Evolutionary conservation across 2,113 vertebrate species (phyloP).

Genomic region (Hymenochirus boettgeri): DNA sequence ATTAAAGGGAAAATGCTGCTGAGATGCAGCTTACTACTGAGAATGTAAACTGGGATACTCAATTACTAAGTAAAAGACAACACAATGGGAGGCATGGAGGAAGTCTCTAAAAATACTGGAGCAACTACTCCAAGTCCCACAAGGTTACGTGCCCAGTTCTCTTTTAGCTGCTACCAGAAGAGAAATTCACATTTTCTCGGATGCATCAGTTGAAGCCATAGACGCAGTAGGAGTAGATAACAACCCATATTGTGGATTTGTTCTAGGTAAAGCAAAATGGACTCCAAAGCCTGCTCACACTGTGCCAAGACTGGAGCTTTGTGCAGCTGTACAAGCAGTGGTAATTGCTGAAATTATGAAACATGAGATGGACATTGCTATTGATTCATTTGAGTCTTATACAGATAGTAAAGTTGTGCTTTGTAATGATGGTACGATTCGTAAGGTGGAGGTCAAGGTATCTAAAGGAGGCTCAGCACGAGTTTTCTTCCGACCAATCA

Average conservation of each 20-base stretch:
- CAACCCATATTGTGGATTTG: background rate
- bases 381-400: background rate
- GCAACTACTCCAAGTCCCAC: background rate
- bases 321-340: background rate
- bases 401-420: background rate
- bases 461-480: background rate
- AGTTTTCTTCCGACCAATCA: background rate
- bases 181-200: background rate
- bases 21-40: no score
- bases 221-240: background rate
- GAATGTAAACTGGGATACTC: no score
- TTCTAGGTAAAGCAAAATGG: background rate
- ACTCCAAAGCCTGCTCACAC: background rate
- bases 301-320: slow-evolving; percentile 2
- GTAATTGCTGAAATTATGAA: background rate
- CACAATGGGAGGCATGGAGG: no score
- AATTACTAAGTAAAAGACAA: no score
- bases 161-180: slow-evolving; percentile 1
- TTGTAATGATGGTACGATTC: background rate
- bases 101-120: no score
- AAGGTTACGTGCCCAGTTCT: background rate
- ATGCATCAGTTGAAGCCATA: slow-evolving; percentile 8
- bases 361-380: slow-evolving; percentile 2
- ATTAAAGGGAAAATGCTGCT: no score
- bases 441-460: background rate